Evolutionary conservation across 2,888 invertebrate species (phyloP), one percentile per base, ranked within the genome.

Genomic region (Aphidoletes aphidimyza): DNA sequence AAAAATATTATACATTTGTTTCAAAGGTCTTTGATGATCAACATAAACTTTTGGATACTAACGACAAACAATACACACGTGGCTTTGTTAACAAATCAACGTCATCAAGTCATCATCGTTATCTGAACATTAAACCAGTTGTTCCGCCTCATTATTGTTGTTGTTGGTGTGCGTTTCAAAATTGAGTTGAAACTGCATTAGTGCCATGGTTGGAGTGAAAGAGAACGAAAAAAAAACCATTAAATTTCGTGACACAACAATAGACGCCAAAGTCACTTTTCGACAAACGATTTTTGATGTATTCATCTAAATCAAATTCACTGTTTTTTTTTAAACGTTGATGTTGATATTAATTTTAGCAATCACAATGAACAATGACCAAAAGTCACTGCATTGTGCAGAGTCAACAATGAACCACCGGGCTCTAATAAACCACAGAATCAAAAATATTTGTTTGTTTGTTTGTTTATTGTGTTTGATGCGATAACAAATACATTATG

Each of bases 21-120:
- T n/a, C n/a, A n/a, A n/a, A n/a, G n/a, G n/a, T n/a, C n/a, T n/a
- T n/a, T n/a, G n/a, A n/a, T n/a, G n/a, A n/a, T n/a, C n/a, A n/a
- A n/a, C n/a, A n/a, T n/a, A n/a, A n/a, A n/a, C n/a, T n/a, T n/a
- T n/a, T n/a, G n/a, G n/a, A n/a, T n/a, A n/a, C n/a, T n/a, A n/a
- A n/a, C n/a, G n/a, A n/a, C n/a, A n/a, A n/a, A n/a, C n/a, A n/a
- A n/a, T n/a, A n/a, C n/a, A n/a, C n/a, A n/a, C 83, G 49, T 83
- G 59, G 83, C 59, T 85, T 45, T 83, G 83, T 85, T 54, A 59
- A 78, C 22, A 83, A 84, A 54, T 39, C 78, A 47, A 19, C 81
- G 34, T 22, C 47, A 78, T 30, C 84, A 19, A 49, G 26, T 22
- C 47, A 78, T 30, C 84, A 37, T 81, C 37, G 81, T 81, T 81